Evolutionary conservation across 2,888 invertebrate species (phyloP), one percentile per base, ranked within the genome.

Genomic region (Drosophila hamatofila): DNA sequence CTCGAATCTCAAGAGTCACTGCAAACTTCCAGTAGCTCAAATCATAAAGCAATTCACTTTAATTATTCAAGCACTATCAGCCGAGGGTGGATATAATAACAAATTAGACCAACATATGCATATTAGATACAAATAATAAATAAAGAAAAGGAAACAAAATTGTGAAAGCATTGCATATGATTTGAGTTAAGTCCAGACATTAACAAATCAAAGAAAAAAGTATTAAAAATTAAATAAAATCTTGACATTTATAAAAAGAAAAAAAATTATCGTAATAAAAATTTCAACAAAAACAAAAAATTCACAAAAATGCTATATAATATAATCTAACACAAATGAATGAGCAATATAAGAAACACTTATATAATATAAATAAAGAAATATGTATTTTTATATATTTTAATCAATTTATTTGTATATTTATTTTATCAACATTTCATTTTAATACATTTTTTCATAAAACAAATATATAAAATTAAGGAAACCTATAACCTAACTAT

Each of bases 11-110:
- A 52, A 59, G 35, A 64, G 56, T 65, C 59, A 51, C 18, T 69
- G 42, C 37, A 69, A 44, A 69, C 42, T 51, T n/a, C 14, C 77
- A 74, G 74, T 71, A 76, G 74, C 72, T 35, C 16, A 16, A 57
- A 30, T 42, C 33, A 42, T 37, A 42, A 46, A 42, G 58, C 41
- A 59, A 64, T 64, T 64, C 46, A 63, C 64, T 49, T 57, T 48
- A 59, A 66, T 54, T 61, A 66, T 54, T 65, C 66, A 67, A 66
- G 55, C 39, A 46, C 55, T 18, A 39, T 46, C 18, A 30, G 21
- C 5, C 54, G 55, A 35, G 23, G 67, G 54, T 33, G 65, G 66
- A 6, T 65, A 3, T 35, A 65, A 37, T 46, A 66, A 65, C 44
- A 46, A 30, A 37, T 33, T 39, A 30, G 48, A 48, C 0, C 8